phyloP scores from a whole-genome alignment of 2,113 vertebrate genomes.

The Nestor notabilis region DNA sequence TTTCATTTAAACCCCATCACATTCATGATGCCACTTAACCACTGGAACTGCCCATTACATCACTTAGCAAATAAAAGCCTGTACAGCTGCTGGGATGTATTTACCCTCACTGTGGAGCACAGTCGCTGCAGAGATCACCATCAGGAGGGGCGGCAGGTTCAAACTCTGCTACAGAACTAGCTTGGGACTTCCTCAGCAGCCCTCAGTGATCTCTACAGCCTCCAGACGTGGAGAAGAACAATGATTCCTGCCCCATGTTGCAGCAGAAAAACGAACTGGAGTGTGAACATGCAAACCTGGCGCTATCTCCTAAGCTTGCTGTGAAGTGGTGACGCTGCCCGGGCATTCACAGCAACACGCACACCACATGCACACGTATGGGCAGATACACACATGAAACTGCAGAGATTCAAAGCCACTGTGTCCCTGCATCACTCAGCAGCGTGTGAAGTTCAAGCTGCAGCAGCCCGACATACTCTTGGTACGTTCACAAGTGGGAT shows the following conservation, averaged over 20 bases:
- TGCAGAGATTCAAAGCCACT: background rate
- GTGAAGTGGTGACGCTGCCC: background rate
- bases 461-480: background rate
- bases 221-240: background rate
- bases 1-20: background rate
- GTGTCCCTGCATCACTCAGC: background rate
- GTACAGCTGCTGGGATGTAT: background rate
- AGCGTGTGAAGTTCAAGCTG: background rate
- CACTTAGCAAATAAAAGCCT: background rate
- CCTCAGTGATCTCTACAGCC: background rate
- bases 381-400: background rate
- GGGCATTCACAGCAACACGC: background rate
- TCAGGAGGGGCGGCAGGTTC: background rate
- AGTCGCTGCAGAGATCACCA: background rate
- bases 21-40: background rate
- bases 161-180: background rate
- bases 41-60: background rate
- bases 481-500: background rate
- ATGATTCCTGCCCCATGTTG: rapidly evolving
- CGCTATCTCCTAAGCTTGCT: background rate
- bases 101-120: background rate
- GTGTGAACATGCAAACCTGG: background rate
- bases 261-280: rapidly evolving
- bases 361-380: background rate
- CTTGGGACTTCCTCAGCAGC: background rate